phyloP scores from a whole-genome alignment of 1,140 invertebrate genomes.

The Pogonomyrmex californicus region DNA sequence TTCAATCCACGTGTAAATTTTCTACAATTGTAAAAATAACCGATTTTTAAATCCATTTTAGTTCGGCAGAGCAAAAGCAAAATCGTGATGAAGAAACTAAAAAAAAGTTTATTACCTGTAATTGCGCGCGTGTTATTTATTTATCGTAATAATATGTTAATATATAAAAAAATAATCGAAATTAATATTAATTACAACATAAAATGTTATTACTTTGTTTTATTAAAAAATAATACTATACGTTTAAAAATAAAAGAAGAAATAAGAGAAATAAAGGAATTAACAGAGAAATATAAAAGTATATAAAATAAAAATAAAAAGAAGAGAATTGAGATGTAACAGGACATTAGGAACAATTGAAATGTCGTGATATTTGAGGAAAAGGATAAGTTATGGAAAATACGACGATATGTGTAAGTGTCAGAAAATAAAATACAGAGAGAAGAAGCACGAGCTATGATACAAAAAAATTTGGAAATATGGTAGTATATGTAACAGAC shows the following conservation, averaged over 20 bases:
- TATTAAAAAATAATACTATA: background rate
- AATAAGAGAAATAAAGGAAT: no score
- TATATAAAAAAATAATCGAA: background rate
- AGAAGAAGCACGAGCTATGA: background rate
- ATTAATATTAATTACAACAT: background rate
- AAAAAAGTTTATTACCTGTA: background rate
- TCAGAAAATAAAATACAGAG: background rate
- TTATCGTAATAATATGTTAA: background rate
- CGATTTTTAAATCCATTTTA: background rate
- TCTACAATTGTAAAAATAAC: background rate
- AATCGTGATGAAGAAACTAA: background rate
- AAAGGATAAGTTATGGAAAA: background rate
- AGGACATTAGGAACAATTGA: background rate
- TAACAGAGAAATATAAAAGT: background rate
- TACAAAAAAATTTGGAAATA: background rate
- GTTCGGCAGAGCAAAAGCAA: background rate
- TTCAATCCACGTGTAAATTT: background rate
- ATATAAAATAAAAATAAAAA: background rate
- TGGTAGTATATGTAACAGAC: background rate
- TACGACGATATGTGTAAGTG: no score
- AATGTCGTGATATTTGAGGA: background rate
- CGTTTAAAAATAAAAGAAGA: background rate
- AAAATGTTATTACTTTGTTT: constrained; percentile 3
- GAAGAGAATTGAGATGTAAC: background rate
- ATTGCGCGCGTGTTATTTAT: background rate